Evolutionary conservation across 2,888 invertebrate genomes (phyloP), one percentile per base, ranked within the genome.

Genomic region (Lasioglossum vierecki): DNA sequence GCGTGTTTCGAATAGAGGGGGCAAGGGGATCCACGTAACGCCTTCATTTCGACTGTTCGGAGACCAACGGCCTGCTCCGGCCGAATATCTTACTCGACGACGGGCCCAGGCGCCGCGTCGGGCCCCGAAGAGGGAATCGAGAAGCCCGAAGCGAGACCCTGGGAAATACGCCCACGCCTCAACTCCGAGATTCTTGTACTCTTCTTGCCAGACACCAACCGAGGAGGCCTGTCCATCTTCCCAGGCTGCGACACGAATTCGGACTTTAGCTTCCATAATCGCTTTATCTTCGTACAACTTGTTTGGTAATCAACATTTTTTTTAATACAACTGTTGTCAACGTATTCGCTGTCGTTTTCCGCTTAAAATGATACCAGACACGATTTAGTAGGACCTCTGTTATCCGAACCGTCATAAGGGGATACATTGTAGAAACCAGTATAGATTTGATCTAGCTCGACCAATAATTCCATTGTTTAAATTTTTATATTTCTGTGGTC

Each of bases 31-130:
- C 86, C 88, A 92, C 92, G 91, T 93, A 93, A 93, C 93, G 92
- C 93, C 93, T 93, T 93, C 93, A 93, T 93, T 91, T 92, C 91
- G 72, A 66, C 57, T 22, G 89, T 89, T 88, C 91, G 18, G 91
- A 90, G 87, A 89, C 88, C 87, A 88, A 88, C 88, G 88, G 87
- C 85, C 89, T 86, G 85, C 84, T 18, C 0, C 13, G 60, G 30
- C 87, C 88, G 89, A 90, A 90, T 90, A 89, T 90, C 85, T 90
- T 89, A 88, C 82, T 87, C 76, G 77, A 76, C 79, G 73, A 78
- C 72, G 84, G 77, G 71, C 76, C 57, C 79, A 80, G 76, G 89
- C 82, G 49, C 46, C 76, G 71, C 84, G 79, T 72, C 87, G 75
- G 88, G 85, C 79, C 88, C 72, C 71, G 60, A 60, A 68, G 30